A percentile compares a stretch with the other conserved stretches of the same genome.
These are phyloP conservation scores for Ariopsis seemanni DNA, from an alignment of 2,113 vertebrate genomes.

Conservation along the genomic window DNA sequence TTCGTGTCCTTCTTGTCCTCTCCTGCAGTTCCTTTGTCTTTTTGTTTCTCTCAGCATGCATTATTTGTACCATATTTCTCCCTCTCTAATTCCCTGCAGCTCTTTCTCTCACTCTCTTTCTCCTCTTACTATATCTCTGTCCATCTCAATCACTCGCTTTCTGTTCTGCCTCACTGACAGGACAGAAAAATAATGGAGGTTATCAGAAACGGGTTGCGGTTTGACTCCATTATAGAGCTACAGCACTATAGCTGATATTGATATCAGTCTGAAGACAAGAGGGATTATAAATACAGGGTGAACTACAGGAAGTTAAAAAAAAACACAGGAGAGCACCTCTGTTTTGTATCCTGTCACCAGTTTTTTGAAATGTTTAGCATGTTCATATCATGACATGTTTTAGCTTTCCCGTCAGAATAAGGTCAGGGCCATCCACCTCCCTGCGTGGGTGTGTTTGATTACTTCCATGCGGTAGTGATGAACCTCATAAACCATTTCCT, in stretches of 20 bases:
- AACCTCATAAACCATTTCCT: constrained; percentile 43
- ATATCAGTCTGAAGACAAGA: constrained; percentile 25
- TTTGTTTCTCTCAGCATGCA: constrained; percentile 32
- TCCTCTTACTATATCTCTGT: background rate
- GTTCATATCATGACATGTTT: constrained; percentile 32
- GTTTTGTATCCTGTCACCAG: constrained; percentile 38
- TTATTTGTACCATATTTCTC: constrained; percentile 14
- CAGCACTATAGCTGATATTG: background rate
- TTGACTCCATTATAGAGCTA: background rate
- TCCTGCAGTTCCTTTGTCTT: constrained; percentile 51
- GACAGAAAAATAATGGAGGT: constrained; percentile 30
- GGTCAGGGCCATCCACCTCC: constrained; percentile 7
- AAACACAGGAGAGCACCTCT: background rate
- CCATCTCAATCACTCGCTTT: constrained; percentile 40
- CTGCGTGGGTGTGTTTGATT: constrained; percentile 28
- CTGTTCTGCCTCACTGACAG: constrained; percentile 17
- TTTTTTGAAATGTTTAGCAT: constrained; percentile 28
- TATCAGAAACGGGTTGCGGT: constrained; percentile 13
- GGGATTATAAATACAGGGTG: constrained; percentile 34
- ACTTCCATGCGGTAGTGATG: constrained; percentile 28
- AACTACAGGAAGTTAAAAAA: background rate
- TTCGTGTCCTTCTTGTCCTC: constrained; percentile 45
- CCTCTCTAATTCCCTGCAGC: constrained; percentile 11
- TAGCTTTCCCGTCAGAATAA: constrained; percentile 24
- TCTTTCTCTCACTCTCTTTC: constrained; percentile 35